These are phyloP conservation scores for Mimachlamys varia DNA, from an alignment of 2,888 invertebrate genomes.

Conservation along the genomic window DNA sequence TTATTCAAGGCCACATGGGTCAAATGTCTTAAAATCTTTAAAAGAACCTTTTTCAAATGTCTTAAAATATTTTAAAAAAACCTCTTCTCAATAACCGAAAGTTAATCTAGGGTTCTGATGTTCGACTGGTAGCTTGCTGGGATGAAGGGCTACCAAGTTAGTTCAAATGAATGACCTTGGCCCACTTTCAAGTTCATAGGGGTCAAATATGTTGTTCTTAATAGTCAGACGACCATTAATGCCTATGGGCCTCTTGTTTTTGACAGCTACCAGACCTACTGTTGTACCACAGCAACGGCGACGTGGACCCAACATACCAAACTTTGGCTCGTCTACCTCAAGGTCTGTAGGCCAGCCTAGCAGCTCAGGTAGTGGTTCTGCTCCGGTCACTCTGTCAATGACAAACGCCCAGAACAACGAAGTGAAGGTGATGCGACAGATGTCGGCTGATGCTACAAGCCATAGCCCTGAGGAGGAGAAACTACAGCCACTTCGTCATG, in stretches of 20 bases:
- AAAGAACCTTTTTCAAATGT: too few species aligned
- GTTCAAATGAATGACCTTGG: too few species aligned
- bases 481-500: background rate
- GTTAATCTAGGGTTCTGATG: too few species aligned
- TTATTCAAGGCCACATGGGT: too few species aligned
- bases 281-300: constrained; percentile 48
- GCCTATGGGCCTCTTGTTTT: background rate
- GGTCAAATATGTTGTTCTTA: too few species aligned
- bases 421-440: background rate
- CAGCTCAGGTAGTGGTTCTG: constrained; percentile 51
- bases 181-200: too few species aligned
- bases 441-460: constrained; percentile 38
- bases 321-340: background rate
- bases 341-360: constrained; percentile 43
- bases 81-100: too few species aligned
- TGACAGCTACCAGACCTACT: constrained; percentile 55
- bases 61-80: too few species aligned
- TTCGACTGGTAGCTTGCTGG: too few species aligned
- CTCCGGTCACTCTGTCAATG: constrained; percentile 48
- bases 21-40: too few species aligned
- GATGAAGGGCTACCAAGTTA: too few species aligned
- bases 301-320: constrained; percentile 1
- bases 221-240: too few species aligned
- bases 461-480: constrained; percentile 6
- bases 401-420: constrained; percentile 29